These are phyloP conservation scores for Syngnathoides biaculeatus DNA, from an alignment of 2,113 vertebrate species.

Conservation along the genomic window DNA sequence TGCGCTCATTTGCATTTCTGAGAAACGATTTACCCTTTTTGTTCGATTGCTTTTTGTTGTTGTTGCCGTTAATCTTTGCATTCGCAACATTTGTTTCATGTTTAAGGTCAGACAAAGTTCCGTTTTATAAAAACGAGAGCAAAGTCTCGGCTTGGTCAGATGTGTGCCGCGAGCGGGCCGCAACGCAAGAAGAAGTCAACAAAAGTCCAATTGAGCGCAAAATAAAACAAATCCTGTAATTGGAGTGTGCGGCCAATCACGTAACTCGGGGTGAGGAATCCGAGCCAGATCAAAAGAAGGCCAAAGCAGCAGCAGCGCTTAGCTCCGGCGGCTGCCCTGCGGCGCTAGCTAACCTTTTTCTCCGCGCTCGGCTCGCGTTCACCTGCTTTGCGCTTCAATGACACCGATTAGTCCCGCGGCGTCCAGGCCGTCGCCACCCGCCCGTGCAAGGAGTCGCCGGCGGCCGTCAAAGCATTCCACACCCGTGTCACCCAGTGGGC, in stretches of 20 bases:
- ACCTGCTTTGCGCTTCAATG: conserved; percentile 66
- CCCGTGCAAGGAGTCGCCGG: conserved; percentile 60
- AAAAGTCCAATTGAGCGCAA: neutral
- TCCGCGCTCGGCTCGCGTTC: conserved; percentile 35
- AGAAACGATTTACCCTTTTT: neutral
- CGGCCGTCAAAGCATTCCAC: conserved; percentile 29
- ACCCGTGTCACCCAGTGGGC: neutral
- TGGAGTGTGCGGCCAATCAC: neutral
- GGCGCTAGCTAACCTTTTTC: conserved; percentile 62
- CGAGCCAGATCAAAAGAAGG: conserved; percentile 36
- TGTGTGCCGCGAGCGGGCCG: neutral
- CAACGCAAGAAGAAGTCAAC: neutral
- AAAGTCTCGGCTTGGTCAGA: neutral
- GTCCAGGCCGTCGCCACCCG: conserved; percentile 43
- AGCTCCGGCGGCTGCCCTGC: neutral
- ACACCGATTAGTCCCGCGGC: conserved; percentile 58
- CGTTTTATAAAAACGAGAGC: neutral
- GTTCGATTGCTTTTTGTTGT: too few relatives aligned
- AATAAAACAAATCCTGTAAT: neutral
- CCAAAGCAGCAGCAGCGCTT: conserved; percentile 34
- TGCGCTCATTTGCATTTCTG: neutral
- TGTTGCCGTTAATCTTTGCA: too few relatives aligned
- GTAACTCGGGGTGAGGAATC: conserved; percentile 6
- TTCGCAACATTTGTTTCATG: neutral
- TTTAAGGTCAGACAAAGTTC: neutral